Conservation (phyloP, 2,113 vertebrate genomes). For the Nerophis ophidion region DNA sequence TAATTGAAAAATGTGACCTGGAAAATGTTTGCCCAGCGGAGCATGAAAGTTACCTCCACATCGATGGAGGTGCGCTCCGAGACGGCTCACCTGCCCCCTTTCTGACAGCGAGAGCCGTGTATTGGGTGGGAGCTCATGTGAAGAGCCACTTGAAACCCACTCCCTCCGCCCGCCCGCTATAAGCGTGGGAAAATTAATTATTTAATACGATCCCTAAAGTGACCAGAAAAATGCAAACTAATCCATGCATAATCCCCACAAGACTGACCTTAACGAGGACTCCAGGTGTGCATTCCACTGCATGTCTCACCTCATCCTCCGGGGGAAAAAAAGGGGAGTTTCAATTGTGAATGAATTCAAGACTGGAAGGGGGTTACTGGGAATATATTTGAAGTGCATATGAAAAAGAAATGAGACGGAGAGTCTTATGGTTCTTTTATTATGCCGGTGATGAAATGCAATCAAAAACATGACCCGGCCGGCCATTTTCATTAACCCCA, state of each 20-base stretch:
- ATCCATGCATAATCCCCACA: constrained; percentile 39
- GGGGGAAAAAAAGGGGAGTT: constrained; percentile 1
- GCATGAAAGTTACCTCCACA: constrained; percentile 79
- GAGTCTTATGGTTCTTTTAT: constrained; percentile 42
- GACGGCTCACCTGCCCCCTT: constrained; percentile 63
- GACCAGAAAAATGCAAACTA: constrained; percentile 41
- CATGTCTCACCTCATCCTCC: constrained; percentile 4
- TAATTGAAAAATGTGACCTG: constrained; percentile 83
- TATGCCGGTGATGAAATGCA: constrained; percentile 56
- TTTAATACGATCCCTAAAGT: constrained; percentile 68
- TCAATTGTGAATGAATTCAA: constrained; percentile 1
- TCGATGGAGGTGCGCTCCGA: constrained; percentile 49
- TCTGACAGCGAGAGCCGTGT: constrained; percentile 57
- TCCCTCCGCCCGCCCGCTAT: constrained; percentile 17
- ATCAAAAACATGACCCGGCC: constrained; percentile 52
- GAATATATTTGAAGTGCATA: background rate
- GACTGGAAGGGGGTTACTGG: constrained; percentile 1
- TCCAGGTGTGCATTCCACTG: constrained; percentile 8
- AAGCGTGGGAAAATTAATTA: constrained; percentile 66
- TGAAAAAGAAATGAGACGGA: constrained; percentile 6
- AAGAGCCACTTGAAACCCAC: constrained; percentile 71
- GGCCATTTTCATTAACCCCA: constrained; percentile 67
- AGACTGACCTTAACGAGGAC: constrained; percentile 55
- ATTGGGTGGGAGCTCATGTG: constrained; percentile 56
- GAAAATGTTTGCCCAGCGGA: constrained; percentile 78